phyloP scores from a whole-genome alignment of 2,888 invertebrate species.

The Bellardia pandia region DNA sequence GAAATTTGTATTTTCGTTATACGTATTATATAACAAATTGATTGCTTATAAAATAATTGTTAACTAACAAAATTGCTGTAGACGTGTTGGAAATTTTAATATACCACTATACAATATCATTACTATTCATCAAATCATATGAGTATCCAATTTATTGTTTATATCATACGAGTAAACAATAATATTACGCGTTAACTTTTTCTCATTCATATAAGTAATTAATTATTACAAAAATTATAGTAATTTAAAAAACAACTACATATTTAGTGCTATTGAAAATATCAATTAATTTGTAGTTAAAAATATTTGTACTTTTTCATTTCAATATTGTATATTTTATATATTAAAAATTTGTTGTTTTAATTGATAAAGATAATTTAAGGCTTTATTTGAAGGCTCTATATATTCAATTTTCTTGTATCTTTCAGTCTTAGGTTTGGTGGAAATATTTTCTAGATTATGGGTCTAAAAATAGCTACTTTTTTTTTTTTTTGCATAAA shows the following conservation, averaged over 20 bases:
- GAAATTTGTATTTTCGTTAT: background rate
- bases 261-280: too few species aligned
- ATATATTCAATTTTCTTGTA: too few species aligned
- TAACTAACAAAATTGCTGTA: constrained; percentile 42
- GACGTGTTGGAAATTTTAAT: constrained; percentile 53
- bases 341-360: too few species aligned
- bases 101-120: constrained; percentile 2
- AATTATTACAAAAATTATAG: background rate
- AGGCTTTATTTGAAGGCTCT: too few species aligned
- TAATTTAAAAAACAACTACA: background rate
- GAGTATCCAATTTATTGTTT: constrained; percentile 30
- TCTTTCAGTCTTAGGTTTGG: too few species aligned
- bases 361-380: too few species aligned
- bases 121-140: constrained; percentile 14
- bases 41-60: constrained; percentile 21
- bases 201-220: background rate
- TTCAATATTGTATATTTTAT: too few species aligned
- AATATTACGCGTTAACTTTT: constrained; percentile 1
- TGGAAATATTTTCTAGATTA: too few species aligned
- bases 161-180: background rate
- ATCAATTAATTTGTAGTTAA: too few species aligned
- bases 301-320: too few species aligned
- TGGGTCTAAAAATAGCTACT: too few species aligned
- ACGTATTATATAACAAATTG: constrained; percentile 9
- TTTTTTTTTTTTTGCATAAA: too few species aligned